Conservation (phyloP, 1,140 invertebrate genomes). For the Hypsibius dujardini region DNA sequence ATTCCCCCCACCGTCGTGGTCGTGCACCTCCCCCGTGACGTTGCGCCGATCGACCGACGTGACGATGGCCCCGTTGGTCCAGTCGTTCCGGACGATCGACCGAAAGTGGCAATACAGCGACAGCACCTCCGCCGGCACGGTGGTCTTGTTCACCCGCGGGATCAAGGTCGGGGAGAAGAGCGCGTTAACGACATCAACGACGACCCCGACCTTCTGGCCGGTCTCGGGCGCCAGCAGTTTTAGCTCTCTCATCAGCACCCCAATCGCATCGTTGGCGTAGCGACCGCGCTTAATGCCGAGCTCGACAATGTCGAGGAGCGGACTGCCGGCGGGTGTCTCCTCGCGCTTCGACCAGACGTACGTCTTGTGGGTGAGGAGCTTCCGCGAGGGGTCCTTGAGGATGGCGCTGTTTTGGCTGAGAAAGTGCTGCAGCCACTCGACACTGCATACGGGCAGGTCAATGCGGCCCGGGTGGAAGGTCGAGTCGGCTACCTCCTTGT, state of each 20-base stretch:
- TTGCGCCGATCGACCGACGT: constrained; percentile 26
- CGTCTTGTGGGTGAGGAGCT: constrained; percentile 48
- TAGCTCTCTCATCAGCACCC: constrained; percentile 53
- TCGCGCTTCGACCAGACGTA: constrained; percentile 69
- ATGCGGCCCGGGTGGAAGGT: constrained; percentile 45
- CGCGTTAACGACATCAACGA: constrained; percentile 64
- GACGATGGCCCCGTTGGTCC: constrained; percentile 25
- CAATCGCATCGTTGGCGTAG: constrained; percentile 58
- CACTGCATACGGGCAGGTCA: constrained; percentile 62
- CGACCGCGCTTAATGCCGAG: constrained; percentile 61
- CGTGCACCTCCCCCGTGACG: constrained; percentile 16
- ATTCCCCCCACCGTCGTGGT: constrained; percentile 21
- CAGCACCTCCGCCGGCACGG: constrained; percentile 47
- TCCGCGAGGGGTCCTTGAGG: constrained; percentile 36
- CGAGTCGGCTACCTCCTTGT: constrained; percentile 51
- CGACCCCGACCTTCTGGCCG: constrained; percentile 34
- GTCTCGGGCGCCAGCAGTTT: constrained; percentile 33
- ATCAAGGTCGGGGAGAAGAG: constrained; percentile 52
- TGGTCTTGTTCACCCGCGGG: constrained; percentile 45
- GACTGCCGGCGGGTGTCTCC: constrained; percentile 43
- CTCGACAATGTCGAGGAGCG: constrained; percentile 51
- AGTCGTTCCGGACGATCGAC: constrained; percentile 46
- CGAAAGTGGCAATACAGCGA: constrained; percentile 54
- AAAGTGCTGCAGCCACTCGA: constrained; percentile 62
- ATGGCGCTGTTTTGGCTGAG: constrained; percentile 52